Conservation (phyloP, 2,113 vertebrate genomes). For the Brachypodius melanocephalos region DNA sequence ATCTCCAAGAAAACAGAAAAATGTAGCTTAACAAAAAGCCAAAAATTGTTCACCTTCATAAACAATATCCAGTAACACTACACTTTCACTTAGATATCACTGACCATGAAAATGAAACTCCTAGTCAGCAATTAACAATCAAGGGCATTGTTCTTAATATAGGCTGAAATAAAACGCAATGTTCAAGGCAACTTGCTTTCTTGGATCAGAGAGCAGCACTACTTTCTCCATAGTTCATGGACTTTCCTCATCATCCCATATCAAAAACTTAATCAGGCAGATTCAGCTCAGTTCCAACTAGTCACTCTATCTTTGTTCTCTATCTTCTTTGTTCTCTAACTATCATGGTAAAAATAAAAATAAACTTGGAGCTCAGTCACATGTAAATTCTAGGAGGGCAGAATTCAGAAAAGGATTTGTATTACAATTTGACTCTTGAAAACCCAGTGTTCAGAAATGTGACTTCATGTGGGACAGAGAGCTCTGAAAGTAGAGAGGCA, state of each 20-base stretch:
- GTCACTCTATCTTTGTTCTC: neutral
- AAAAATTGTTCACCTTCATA: neutral
- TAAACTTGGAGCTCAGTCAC: neutral
- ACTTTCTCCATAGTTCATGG: neutral
- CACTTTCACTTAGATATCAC: neutral
- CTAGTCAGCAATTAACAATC: fast-evolving
- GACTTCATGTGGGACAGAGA: neutral
- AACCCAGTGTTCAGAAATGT: neutral
- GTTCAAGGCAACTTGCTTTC: neutral
- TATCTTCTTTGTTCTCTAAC: neutral
- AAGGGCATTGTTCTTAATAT: neutral
- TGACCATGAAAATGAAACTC: neutral
- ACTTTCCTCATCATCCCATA: neutral
- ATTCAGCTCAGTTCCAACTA: neutral
- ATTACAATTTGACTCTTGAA: neutral
- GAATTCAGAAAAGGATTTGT: neutral
- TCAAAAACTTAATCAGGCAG: neutral
- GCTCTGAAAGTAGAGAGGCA: neutral
- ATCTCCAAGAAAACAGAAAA: neutral
- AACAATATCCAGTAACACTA: neutral
- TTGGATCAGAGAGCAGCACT: neutral
- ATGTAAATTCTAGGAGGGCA: neutral
- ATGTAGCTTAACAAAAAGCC: neutral
- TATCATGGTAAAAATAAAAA: neutral
- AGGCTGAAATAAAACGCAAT: neutral